phyloP scores from a whole-genome alignment of 2,113 vertebrate genomes.

The Gymnorhina tibicen region DNA sequence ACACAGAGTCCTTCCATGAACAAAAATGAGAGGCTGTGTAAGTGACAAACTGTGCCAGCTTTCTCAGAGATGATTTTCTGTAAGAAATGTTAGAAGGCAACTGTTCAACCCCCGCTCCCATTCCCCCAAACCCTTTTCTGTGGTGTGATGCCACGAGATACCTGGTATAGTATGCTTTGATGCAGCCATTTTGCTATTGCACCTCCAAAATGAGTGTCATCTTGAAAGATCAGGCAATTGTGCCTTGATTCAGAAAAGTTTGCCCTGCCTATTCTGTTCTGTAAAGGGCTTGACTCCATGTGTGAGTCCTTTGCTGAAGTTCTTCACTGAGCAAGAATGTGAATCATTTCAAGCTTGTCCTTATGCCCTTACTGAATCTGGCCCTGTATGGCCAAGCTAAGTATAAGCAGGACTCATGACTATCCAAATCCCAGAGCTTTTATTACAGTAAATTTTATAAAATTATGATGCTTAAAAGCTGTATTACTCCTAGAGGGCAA shows the following conservation, averaged over 20 bases:
- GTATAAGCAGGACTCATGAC: background rate
- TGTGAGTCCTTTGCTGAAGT: background rate
- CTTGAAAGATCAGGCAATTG: background rate
- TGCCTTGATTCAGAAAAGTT: background rate
- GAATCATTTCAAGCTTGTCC: background rate
- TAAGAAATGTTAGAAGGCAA: background rate
- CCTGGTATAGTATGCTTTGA: background rate
- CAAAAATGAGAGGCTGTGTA: background rate
- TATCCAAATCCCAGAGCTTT: background rate
- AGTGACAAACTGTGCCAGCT: background rate
- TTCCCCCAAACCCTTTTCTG: background rate
- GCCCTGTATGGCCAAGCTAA: background rate
- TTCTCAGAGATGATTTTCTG: background rate
- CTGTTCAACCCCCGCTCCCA: background rate
- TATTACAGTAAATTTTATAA: background rate
- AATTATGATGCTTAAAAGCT: background rate
- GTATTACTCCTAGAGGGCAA: background rate
- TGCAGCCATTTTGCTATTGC: background rate
- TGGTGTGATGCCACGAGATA: background rate
- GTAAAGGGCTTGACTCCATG: background rate
- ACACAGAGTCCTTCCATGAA: background rate
- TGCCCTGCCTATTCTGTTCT: background rate
- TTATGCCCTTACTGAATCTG: background rate
- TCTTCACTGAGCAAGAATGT: background rate
- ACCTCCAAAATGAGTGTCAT: background rate